Evolutionary conservation across 2,888 invertebrate genomes (phyloP), one percentile per base, ranked within the genome.

Genomic region (Pollenia griseotomentosa): DNA sequence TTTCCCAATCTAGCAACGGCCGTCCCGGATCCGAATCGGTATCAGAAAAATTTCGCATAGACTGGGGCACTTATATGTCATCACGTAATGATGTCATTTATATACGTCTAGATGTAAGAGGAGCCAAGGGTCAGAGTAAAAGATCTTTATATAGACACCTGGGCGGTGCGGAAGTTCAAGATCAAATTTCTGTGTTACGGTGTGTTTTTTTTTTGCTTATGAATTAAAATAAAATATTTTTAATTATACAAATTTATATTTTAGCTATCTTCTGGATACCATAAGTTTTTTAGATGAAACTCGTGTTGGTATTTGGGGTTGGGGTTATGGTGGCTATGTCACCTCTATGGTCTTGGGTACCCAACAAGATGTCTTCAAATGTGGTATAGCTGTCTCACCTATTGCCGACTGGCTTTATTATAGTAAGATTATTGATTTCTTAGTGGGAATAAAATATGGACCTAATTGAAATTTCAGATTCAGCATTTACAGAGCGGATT

Each of bases 351-450:
- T 97, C 84, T 94, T 99, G 77, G 98, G 98, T 57, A 96, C 96
- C 73, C 97, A 97, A 92, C 97, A 97, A 93, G 95, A 96, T 90
- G 96, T 97, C 77, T 97, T 98, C 94, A 97, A 97, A 93, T 99
- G 99, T 93, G 99, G 98, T 66, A 96, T 98, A 86, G 96, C 98
- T 19, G 98, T 99, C 53, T 98, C 98, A 87, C 99, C 99, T 0
- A 98, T 99, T 90, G 97, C 98, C 51, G 98, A 98, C 94, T 99
- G 98, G 98, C 95, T 97, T 75, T 98, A 97, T 94, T 99, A 98
- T 92, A 99, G 99, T 98, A 93, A 95, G 96, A 94, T 85, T 44
- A 33, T 9, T 1, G 0, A 16, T 40, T 51, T 61, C 10, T 1
- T 16, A 14, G 0, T 3, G 6, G 53, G 16, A 12, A 5, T 12